Conservation (phyloP, 2,888 invertebrate genomes). For the Brenthis hecate region DNA sequence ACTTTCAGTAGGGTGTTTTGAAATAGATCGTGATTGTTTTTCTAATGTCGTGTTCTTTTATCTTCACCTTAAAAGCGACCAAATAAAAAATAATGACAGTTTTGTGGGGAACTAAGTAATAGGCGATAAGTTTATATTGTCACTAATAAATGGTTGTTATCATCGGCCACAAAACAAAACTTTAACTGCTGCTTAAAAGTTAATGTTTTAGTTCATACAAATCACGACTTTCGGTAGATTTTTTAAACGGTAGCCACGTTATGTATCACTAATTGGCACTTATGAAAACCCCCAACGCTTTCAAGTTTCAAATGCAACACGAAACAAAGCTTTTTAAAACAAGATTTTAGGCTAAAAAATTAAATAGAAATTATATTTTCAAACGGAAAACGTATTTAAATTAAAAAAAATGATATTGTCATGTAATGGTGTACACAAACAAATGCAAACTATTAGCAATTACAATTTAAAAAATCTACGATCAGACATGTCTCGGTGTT, state of each 20-base stretch:
- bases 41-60: slow-evolving; percentile 34
- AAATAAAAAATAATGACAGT: slow-evolving; percentile 31
- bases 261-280: background rate
- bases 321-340: background rate
- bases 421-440: slow-evolving; percentile 11
- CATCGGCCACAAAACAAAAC: slow-evolving; percentile 15
- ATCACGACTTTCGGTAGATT: background rate
- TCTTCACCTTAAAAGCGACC: slow-evolving; percentile 29
- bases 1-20: slow-evolving; percentile 35
- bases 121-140: slow-evolving; percentile 22
- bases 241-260: background rate
- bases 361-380: no score
- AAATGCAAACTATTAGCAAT: slow-evolving; percentile 23
- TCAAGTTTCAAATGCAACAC: background rate
- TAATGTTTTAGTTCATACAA: slow-evolving; percentile 6
- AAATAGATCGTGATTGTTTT: slow-evolving; percentile 35
- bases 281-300: background rate
- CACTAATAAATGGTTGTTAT: slow-evolving; percentile 25
- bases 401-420: no score
- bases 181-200: slow-evolving; percentile 6
- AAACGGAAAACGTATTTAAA: no score
- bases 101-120: slow-evolving; percentile 22
- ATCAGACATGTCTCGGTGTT: slow-evolving; percentile 43
- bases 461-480: slow-evolving; percentile 26
- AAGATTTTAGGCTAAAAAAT: no score